Percentiles rank a stretch among this genome's conserved stretches.
Evolutionary conservation across 2,113 vertebrate genomes (phyloP).

Genomic region (Ptyas mucosa): DNA sequence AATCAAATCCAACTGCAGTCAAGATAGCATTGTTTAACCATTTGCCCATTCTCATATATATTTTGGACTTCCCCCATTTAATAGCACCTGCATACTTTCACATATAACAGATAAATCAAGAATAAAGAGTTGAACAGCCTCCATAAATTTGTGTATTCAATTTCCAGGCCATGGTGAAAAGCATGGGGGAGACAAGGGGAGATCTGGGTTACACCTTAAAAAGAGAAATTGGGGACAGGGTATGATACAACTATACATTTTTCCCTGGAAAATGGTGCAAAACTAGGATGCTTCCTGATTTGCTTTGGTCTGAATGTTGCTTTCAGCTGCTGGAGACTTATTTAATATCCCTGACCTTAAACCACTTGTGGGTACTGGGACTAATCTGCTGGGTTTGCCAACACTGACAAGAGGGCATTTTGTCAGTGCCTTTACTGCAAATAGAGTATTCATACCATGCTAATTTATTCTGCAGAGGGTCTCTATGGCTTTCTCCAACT

Average conservation of each 20-base stretch:
- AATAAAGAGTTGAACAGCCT: not conserved
- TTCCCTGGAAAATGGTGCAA: not conserved
- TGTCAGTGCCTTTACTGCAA: constrained; percentile 5
- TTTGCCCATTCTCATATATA: not conserved
- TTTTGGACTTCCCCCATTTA: not conserved
- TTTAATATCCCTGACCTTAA: constrained; percentile 41
- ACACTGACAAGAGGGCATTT: not conserved
- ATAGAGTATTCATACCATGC: not conserved
- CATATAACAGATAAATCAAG: not conserved
- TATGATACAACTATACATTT: not conserved
- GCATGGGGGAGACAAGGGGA: not conserved
- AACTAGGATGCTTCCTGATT: not conserved
- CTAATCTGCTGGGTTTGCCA: constrained; percentile 20
- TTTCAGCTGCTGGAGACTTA: not conserved
- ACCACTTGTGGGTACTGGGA: not conserved
- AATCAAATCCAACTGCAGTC: not conserved
- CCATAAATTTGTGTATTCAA: not conserved
- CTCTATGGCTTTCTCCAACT: constrained; percentile 31
- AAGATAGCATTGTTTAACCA: not conserved
- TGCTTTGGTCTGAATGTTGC: not conserved
- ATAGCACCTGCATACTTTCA: not conserved
- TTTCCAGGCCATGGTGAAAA: not conserved
- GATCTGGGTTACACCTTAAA: not conserved
- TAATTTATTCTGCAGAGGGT: constrained; percentile 18
- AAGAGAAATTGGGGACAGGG: not conserved